Evolutionary conservation across 2,797 vertebrate genomes (phyloP), one percentile per base, ranked within the genome.

Genomic region (Lagorchestes hirsutus): DNA sequence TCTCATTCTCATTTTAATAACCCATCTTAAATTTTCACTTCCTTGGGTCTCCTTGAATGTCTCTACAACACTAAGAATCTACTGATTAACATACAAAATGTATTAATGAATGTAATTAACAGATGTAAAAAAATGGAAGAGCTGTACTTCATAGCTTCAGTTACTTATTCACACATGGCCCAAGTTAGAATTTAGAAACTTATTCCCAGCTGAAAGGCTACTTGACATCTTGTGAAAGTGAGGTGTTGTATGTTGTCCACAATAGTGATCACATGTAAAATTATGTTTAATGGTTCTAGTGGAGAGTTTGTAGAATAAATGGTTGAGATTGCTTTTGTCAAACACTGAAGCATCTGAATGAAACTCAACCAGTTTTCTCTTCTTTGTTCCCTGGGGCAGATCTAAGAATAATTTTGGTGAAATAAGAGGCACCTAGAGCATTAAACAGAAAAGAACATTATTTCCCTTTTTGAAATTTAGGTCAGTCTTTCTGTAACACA

Each of bases 1-100:
- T 55, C 90, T 56, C 55, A 34, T 28, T 90, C 28, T 34, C 34
- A 67, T n/a, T 67, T 67, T 67, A 67, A 67, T 67, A 14, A 31
- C 0, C 31, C 11, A 62, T 12, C 29, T 90, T 96, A 24, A 5
- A 82, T 93, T 95, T 96, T 96, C 62, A 50, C 96, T 56, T 46
- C 62, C 1, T 31, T 56, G 8, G n/a, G 4, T 54, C 46, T 95
- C 27, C 54, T 46, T 67, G 91, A 95, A 92, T 92, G 52, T 95
- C 34, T 91, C 10, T 95, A 87, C 58, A 92, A 91, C 34, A 59
- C 1, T 5, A 96, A 95, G 90, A 93, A 90, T 18, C 54, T 6
- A 55, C 18, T 93, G 14, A 31, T 87, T 94, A 62, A 93, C 4
- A 92, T 10, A 93, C 31, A 56, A 12, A 12, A 90, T n/a, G 4